phyloP scores from a whole-genome alignment of 2,113 vertebrate species.

The Xenopus borealis region DNA sequence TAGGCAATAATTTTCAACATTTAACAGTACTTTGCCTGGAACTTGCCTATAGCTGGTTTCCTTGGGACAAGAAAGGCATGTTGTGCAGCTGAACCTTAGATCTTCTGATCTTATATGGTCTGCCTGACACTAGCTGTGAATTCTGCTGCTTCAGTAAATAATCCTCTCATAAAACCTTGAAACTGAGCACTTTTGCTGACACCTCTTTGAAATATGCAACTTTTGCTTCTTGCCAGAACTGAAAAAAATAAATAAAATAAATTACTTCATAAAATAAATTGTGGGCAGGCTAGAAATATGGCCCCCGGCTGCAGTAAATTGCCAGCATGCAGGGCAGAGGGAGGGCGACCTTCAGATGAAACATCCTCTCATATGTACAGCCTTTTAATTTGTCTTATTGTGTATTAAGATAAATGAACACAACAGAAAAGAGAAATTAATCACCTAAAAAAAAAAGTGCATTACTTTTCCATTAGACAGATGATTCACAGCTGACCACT shows the following conservation, averaged over 20 bases:
- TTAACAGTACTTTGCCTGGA: too few relatives aligned
- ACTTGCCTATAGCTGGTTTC: too few relatives aligned
- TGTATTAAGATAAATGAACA: slow-evolving; percentile 31
- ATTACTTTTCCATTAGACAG: slow-evolving; percentile 28
- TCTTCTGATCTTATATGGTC: neutral
- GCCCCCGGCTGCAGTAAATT: slow-evolving; percentile 30
- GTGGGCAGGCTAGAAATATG: slow-evolving; percentile 26
- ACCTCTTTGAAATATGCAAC: slow-evolving; percentile 40
- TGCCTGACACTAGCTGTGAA: slow-evolving; percentile 20
- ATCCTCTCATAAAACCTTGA: slow-evolving; percentile 36
- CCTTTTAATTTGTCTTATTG: slow-evolving; percentile 41
- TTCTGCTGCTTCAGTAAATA: slow-evolving; percentile 44
- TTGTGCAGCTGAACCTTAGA: slow-evolving; percentile 4
- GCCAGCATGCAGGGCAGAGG: slow-evolving; percentile 14
- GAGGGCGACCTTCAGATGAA: slow-evolving; percentile 34
- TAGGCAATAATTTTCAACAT: too few relatives aligned
- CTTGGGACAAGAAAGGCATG: too few relatives aligned
- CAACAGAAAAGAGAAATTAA: slow-evolving; percentile 9
- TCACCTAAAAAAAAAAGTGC: slow-evolving; percentile 23
- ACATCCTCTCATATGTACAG: slow-evolving; percentile 16
- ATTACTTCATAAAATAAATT: slow-evolving; percentile 42
- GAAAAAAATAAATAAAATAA: slow-evolving; percentile 35
- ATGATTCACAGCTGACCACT: neutral
- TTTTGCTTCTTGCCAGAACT: slow-evolving; percentile 39
- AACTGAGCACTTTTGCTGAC: slow-evolving; percentile 37